Percentiles rank a stretch among this genome's conserved stretches.
phyloP scores from a whole-genome alignment of 2,888 invertebrate genomes.

The Gastracanthus pulcherrimus region DNA sequence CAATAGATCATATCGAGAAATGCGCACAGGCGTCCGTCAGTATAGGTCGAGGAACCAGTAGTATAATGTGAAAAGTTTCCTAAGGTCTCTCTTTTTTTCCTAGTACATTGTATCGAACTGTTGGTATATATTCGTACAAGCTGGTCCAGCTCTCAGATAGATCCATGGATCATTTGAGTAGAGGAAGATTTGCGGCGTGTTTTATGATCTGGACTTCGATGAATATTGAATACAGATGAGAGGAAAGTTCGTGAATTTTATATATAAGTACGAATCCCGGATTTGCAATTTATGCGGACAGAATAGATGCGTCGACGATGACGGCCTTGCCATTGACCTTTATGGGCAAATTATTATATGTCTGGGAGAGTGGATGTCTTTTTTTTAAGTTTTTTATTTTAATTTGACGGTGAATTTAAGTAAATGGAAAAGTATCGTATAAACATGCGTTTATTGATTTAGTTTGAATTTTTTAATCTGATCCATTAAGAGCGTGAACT shows the following conservation, averaged over 20 bases:
- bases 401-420: too few relatives aligned
- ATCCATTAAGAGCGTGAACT: not conserved
- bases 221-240: conserved; percentile 22
- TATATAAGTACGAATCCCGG: too few relatives aligned
- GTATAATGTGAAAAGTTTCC: too few relatives aligned
- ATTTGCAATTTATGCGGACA: too few relatives aligned
- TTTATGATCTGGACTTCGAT: not conserved
- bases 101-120: not conserved
- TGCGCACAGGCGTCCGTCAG: not conserved
- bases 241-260: not conserved
- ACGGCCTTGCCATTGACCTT: not conserved
- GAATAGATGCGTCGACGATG: too few relatives aligned
- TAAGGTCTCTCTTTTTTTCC: not conserved
- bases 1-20: not conserved
- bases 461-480: too few relatives aligned
- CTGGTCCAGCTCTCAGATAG: not conserved
- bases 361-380: too few relatives aligned
- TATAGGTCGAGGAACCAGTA: too few relatives aligned
- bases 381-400: too few relatives aligned
- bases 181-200: not conserved
- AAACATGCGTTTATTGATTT: too few relatives aligned
- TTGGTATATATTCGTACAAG: not conserved
- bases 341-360: not conserved
- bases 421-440: too few relatives aligned
- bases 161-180: not conserved